Evolutionary conservation across 2,888 invertebrate species (phyloP), one percentile per base, ranked within the genome.

Genomic region (Limnephilus rhombicus): DNA sequence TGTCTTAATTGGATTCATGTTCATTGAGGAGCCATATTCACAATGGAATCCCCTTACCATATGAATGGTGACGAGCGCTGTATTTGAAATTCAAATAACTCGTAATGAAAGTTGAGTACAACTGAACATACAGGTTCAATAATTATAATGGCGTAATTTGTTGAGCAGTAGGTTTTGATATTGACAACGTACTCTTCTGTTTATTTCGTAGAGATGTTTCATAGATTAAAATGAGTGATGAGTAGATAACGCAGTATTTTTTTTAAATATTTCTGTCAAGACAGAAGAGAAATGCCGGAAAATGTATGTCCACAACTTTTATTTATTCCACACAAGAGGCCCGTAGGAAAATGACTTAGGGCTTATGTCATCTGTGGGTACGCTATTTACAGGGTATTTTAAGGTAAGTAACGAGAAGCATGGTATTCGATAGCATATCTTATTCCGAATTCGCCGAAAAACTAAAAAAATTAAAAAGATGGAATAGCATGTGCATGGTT

Each of bases 41-140:
- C n/a, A 45, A 86, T 45, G n/a, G 45, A 13, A 86, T 13, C 86
- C 13, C n/a, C 86, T 41, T 86, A 86, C n/a, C 86, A 86, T 86
- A 86, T 49, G 86, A 86, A 85, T 37, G 85, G 45, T 49, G 45
- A n/a, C 86, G 49, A 29, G 86, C 68, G 9, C 45, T 29, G 86
- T 86, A 86, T 49, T n/a, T 49, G 45, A 49, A 49, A 86, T 86
- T 86, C 45, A 45, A 86, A 86, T 86, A 45, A 45, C 3, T 68
- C n/a, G 24, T 68, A 68, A n/a, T 68, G 68, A n/a, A n/a, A 86
- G 49, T 86, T 49, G 45, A 13, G 12, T 7, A 86, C 86, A 86
- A 45, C 86, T 86, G 86, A 45, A 45, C 45, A 86, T 9, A 86
- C 86, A 45, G 13, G 49, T n/a, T 86, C 85, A 49, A 12, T 29